Conservation (phyloP, 2,113 vertebrate species). For the Leptodactylus fuscus region DNA sequence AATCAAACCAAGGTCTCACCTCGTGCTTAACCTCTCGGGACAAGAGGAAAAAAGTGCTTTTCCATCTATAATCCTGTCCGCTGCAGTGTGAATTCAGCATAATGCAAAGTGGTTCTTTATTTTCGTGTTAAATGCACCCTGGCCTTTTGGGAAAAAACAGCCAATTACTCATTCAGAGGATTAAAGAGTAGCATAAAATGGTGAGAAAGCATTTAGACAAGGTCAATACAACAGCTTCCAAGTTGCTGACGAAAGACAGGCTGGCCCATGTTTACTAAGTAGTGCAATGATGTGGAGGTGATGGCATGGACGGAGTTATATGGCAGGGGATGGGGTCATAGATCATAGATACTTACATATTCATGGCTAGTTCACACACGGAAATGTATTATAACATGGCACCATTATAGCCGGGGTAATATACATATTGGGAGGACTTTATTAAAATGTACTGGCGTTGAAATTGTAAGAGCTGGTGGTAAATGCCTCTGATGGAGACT, state of each 20-base stretch:
- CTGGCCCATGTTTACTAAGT: constrained; percentile 41
- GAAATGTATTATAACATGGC: background rate
- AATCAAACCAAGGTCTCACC: constrained; percentile 39
- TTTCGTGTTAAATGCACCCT: constrained; percentile 58
- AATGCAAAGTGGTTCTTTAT: constrained; percentile 59
- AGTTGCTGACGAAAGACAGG: background rate
- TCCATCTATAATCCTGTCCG: constrained; percentile 42
- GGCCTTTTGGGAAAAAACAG: constrained; percentile 59
- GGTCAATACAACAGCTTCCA: constrained; percentile 57
- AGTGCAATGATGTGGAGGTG: background rate
- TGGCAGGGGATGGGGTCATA: background rate
- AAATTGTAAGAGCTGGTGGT: too few species aligned
- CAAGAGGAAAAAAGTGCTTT: constrained; percentile 36
- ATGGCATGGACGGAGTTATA: background rate
- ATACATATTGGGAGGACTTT: too few species aligned
- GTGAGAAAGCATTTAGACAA: constrained; percentile 60
- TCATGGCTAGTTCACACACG: background rate
- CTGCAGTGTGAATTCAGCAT: constrained; percentile 58
- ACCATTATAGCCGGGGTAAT: background rate
- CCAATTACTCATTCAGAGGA: constrained; percentile 60
- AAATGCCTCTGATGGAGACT: too few species aligned
- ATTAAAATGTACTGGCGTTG: too few species aligned
- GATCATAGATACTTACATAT: background rate
- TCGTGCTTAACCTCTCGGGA: constrained; percentile 39
- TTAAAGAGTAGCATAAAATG: constrained; percentile 59